Evolutionary conservation across 2,113 vertebrate genomes (phyloP).

Genomic region (Chloebia gouldiae): DNA sequence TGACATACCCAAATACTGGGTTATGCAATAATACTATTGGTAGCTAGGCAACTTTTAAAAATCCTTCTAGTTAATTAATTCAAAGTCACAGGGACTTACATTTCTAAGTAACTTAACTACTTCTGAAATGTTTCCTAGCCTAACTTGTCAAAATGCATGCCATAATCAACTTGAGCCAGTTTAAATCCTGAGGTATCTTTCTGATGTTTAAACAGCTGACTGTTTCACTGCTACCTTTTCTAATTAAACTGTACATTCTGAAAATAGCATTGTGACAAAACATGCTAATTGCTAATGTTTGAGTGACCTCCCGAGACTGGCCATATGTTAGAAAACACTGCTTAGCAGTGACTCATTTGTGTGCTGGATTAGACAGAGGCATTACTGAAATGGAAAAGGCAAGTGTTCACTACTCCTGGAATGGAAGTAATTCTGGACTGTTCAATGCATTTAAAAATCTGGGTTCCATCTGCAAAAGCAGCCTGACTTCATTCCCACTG

Average conservation of each 20-base stretch:
- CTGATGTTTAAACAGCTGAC: slow-evolving; percentile 42
- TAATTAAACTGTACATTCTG: slow-evolving; percentile 62
- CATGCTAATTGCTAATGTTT: slow-evolving; percentile 50
- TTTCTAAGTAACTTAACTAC: background rate
- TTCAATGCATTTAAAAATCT: background rate
- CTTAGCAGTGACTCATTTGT: background rate
- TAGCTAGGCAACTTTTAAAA: background rate
- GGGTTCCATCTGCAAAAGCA: background rate
- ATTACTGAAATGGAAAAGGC: slow-evolving; percentile 2
- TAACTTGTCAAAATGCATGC: background rate
- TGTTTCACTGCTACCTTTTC: slow-evolving; percentile 46
- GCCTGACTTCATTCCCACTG: background rate
- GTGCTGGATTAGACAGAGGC: background rate
- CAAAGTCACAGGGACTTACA: background rate
- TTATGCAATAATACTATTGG: background rate
- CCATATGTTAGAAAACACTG: slow-evolving; percentile 48
- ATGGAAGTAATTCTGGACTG: background rate
- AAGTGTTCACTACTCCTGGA: background rate
- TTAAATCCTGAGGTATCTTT: slow-evolving; percentile 27
- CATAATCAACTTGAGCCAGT: background rate
- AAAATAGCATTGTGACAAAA: slow-evolving; percentile 62
- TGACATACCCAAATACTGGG: background rate
- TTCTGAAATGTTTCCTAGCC: background rate
- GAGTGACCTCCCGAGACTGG: slow-evolving; percentile 45
- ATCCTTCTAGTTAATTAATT: background rate